Percentiles rank a stretch among this genome's conserved stretches.
Conservation (phyloP, 2,888 invertebrate species). For the Monochamus alternatus region DNA sequence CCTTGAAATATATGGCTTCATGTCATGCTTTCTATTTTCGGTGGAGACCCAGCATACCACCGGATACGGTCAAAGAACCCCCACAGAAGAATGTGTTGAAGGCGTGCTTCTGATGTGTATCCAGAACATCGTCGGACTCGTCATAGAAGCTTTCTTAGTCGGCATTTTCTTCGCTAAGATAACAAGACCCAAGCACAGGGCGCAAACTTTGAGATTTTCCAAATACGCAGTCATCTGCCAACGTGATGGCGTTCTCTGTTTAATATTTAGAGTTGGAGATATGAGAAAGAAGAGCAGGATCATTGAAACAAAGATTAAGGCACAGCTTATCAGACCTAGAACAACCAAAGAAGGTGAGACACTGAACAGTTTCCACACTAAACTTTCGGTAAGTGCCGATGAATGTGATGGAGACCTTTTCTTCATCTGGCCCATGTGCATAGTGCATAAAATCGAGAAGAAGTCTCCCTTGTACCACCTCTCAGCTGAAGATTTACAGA, state of each 20-base stretch:
- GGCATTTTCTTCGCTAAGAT: conserved; percentile 92
- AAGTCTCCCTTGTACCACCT: conserved; percentile 90
- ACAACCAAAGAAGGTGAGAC: conserved; percentile 87
- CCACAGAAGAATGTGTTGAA: conserved; percentile 92
- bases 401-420: conserved; percentile 91
- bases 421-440: conserved; percentile 96
- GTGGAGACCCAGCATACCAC: conserved; percentile 97
- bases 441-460: conserved; percentile 91
- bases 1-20: conserved; percentile 86
- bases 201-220: conserved; percentile 92
- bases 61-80: conserved; percentile 84
- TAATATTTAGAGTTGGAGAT: conserved; percentile 92
- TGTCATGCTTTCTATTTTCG: conserved; percentile 93
- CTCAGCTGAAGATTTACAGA: conserved; percentile 77
- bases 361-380: conserved; percentile 86
- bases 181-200: conserved; percentile 90
- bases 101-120: conserved; percentile 94
- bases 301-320: conserved; percentile 90
- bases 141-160: conserved; percentile 88
- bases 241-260: conserved; percentile 84
- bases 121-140: conserved; percentile 80
- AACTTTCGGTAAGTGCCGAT: conserved; percentile 77
- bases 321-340: conserved; percentile 83
- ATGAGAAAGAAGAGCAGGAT: conserved; percentile 83
- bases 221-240: conserved; percentile 87